A percentile compares a stretch with the other conserved stretches of the same genome.
Evolutionary conservation across 2,888 invertebrate species (phyloP).

Genomic region (Eupithecia dodoneata): DNA sequence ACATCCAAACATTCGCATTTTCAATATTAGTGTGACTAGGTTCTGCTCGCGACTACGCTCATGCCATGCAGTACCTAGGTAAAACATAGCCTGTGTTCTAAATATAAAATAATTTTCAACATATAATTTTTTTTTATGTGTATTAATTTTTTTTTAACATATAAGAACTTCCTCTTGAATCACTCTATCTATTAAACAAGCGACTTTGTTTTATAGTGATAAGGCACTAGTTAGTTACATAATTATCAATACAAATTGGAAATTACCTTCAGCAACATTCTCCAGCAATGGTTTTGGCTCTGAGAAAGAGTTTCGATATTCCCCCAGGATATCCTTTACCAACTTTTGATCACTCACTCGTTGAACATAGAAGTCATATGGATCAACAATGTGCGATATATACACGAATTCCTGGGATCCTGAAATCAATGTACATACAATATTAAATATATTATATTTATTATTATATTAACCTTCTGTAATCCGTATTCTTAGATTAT

Average conservation of each 20-base stretch:
- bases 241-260: neutral
- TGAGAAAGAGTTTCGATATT: conserved; percentile 66
- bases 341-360: conserved; percentile 63
- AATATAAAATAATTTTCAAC: neutral
- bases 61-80: neutral
- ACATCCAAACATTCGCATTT: too few relatives aligned
- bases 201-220: too few relatives aligned
- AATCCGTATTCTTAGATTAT: too few relatives aligned
- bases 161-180: too few relatives aligned
- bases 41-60: neutral
- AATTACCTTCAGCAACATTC: conserved; percentile 65
- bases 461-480: too few relatives aligned
- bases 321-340: conserved; percentile 69
- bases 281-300: conserved; percentile 62
- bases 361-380: conserved; percentile 86
- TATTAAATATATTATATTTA: neutral
- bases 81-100: neutral
- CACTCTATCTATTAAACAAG: too few relatives aligned
- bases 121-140: too few relatives aligned
- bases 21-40: neutral
- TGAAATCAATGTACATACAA: conserved; percentile 49
- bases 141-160: too few relatives aligned
- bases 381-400: conserved; percentile 85
- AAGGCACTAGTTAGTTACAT: too few relatives aligned
- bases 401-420: conserved; percentile 78